A percentile compares a stretch with the other conserved stretches of the same genome.
Conservation (phyloP, 2,797 vertebrate genomes). For the Lateolabrax maculatus region DNA sequence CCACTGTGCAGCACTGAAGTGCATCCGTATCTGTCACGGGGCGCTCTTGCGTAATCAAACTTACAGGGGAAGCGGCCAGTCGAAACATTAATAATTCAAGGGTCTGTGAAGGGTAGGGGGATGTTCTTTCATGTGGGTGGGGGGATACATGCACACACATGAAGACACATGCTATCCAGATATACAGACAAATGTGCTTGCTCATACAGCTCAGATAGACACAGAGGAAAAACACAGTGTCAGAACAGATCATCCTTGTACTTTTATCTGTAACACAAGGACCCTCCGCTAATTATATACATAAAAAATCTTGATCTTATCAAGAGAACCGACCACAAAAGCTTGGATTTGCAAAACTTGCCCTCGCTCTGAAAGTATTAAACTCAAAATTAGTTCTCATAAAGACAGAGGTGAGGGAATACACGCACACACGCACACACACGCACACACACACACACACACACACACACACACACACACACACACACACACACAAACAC, state of each 20-base stretch:
- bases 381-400: not conserved
- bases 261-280: not conserved
- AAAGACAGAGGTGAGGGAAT: constrained; percentile 2
- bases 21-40: constrained; percentile 34
- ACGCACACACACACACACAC: not conserved
- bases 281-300: not conserved
- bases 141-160: not conserved
- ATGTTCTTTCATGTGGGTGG: constrained; percentile 43
- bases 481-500: not conserved
- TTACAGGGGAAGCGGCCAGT: constrained; percentile 56
- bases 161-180: not conserved
- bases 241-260: not conserved
- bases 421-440: constrained; percentile 11
- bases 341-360: not conserved
- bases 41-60: constrained; percentile 53
- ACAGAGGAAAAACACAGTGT: not conserved
- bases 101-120: constrained; percentile 22
- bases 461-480: constrained; percentile 12
- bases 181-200: constrained; percentile 23
- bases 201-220: constrained; percentile 14
- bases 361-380: not conserved
- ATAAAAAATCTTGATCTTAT: not conserved
- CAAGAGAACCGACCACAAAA: not conserved
- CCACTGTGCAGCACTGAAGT: constrained; percentile 19
- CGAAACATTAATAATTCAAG: constrained; percentile 79